Conservation (phyloP, 2,113 vertebrate species). For the Sinocyclocheilus grahami region DNA sequence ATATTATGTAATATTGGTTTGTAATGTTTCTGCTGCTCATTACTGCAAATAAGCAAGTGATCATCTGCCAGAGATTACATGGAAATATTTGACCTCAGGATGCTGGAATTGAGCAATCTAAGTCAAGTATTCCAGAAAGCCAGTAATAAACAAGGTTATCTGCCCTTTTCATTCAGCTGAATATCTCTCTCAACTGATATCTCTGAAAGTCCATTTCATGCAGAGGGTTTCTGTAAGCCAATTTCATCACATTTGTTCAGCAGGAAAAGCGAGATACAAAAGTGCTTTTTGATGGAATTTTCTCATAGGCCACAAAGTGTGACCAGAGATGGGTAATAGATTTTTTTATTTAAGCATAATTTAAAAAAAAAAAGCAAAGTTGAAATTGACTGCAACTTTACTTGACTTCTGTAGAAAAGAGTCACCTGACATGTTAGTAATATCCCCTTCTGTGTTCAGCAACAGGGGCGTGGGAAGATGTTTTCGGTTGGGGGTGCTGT, state of each 20-base stretch:
- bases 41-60: neutral
- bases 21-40: neutral
- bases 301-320: neutral
- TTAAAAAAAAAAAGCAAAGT: neutral
- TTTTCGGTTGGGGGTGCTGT: too few relatives aligned
- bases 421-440: neutral
- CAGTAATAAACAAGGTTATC: slow-evolving; percentile 40
- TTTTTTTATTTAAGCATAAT: neutral
- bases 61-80: neutral
- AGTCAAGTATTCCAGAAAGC: neutral
- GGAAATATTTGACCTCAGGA: neutral
- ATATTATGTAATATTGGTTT: too few relatives aligned
- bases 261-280: slow-evolving; percentile 67
- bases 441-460: neutral
- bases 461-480: neutral
- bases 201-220: slow-evolving; percentile 66
- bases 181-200: slow-evolving; percentile 54
- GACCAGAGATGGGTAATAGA: slow-evolving; percentile 41
- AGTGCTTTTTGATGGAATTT: slow-evolving; percentile 64
- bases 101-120: neutral
- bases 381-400: neutral
- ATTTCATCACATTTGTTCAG: slow-evolving; percentile 65
- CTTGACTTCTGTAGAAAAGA: neutral
- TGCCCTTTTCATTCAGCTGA: slow-evolving; percentile 23
- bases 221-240: slow-evolving; percentile 68